Percentiles rank a stretch among this genome's conserved stretches.
Evolutionary conservation across 2,113 vertebrate genomes (phyloP).

Genomic region (Aramus guarauna): DNA sequence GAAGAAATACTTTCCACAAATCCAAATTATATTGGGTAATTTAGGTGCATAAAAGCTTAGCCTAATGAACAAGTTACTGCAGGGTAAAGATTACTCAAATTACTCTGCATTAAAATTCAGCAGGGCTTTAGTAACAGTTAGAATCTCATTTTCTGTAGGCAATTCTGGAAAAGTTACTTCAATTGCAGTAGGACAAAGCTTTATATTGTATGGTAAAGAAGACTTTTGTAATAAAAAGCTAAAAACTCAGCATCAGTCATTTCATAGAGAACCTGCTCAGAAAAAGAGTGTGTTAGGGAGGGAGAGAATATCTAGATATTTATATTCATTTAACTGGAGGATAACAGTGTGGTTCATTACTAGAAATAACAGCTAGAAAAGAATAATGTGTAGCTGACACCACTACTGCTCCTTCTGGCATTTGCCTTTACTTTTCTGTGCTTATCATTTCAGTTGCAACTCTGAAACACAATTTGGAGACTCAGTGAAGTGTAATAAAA

Average conservation of each 20-base stretch:
- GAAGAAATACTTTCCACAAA: not conserved
- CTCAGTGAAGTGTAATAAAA: slow-evolving; percentile 40
- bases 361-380: slow-evolving; percentile 36
- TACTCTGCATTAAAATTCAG: not conserved
- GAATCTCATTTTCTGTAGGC: not conserved
- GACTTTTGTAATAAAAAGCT: not conserved
- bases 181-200: not conserved
- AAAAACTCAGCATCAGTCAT: not conserved
- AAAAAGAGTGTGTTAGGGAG: not conserved
- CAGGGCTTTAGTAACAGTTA: not conserved
- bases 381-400: slow-evolving; percentile 18
- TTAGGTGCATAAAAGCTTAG: not conserved
- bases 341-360: slow-evolving; percentile 4
- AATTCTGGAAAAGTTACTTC: not conserved
- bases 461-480: slow-evolving; percentile 40
- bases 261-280: not conserved
- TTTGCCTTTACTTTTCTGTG: slow-evolving; percentile 26
- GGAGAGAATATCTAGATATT: not conserved
- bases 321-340: slow-evolving; percentile 11
- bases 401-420: not conserved
- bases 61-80: slow-evolving; percentile 12
- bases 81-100: not conserved
- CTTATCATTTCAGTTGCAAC: slow-evolving; percentile 27
- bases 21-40: not conserved
- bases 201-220: not conserved